Base-by-base conservation (phyloP, 2,888 invertebrate species). In the Sesamia inferens region DNA sequence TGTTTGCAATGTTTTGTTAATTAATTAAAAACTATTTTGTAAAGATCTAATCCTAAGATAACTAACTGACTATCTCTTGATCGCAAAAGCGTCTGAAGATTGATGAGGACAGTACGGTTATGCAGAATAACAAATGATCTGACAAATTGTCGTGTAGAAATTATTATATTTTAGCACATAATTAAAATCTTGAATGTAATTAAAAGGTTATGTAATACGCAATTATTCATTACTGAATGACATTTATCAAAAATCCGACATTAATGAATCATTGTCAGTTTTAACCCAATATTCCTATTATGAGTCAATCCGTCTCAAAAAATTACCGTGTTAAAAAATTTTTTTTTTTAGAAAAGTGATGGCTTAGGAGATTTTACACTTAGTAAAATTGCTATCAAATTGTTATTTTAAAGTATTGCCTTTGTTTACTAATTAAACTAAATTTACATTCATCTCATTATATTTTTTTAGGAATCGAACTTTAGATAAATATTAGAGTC, bases 71-170 rank as follows among this genome's bases (percentile, higher is more conserved):
- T 74, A 66, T 74, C 77, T 73, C 48, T 13, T 68, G 59, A 68
- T 77, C 65, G 2, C 51, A 67, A 13, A 19, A 64, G 13, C 31
- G n/a, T 22, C 19, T 39, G 31, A 74, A 64, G 83, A 83, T 78
- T 72, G 79, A 83, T 81, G 78, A 73, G 71, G 79, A 74, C 83
- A 78, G 65, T 2, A 14, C 16, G 61, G 19, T 31, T 70, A 63
- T n/a, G 61, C 55, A 72, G 67, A 71, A 71, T 83, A 65, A 80
- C 44, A 19, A 78, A 82, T 72, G 70, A 42, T 55, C 57, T 80
- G 62, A 22, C 78, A 68, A 71, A 73, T 65, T 65, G 39, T 44
- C 10, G n/a, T 10, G 55, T 66, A 22, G n/a, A 39, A 19, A 47
- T n/a, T 51, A 59, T 47, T 62, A 65, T 44, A 55, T 55, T 62